Conservation (phyloP, 2,797 vertebrate genomes). For the Holocentrus rufus region DNA sequence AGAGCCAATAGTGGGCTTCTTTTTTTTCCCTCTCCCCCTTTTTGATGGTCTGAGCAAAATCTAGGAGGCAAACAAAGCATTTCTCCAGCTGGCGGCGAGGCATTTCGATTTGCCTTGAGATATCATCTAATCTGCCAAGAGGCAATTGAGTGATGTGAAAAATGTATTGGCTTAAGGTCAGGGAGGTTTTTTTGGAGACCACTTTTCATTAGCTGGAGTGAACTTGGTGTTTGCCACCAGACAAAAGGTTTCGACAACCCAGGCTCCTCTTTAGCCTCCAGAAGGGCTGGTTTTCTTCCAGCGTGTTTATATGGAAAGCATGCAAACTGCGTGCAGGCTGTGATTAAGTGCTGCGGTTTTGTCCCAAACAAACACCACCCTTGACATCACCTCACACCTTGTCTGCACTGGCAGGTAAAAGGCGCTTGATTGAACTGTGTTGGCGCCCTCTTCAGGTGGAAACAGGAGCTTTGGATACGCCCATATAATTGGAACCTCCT, state of each 20-base stretch:
- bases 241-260: constrained; percentile 26
- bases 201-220: constrained; percentile 6
- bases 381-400: constrained; percentile 17
- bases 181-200: constrained; percentile 4
- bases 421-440: constrained; percentile 31
- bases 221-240: constrained; percentile 20
- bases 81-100: constrained; percentile 24
- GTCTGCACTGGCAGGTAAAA: constrained; percentile 32
- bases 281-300: neutral
- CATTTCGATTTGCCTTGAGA: neutral
- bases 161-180: neutral
- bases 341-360: neutral
- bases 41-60: constrained; percentile 35
- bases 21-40: constrained; percentile 18
- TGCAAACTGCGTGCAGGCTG: too few relatives aligned
- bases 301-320: too few relatives aligned
- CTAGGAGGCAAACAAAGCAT: constrained; percentile 26
- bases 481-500: too few relatives aligned
- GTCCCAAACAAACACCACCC: neutral
- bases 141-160: constrained; percentile 24
- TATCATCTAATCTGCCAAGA: constrained; percentile 11
- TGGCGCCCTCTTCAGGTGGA: constrained; percentile 73
- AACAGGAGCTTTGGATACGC: neutral
- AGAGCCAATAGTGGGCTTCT: constrained; percentile 59
- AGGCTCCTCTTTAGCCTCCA: neutral